A percentile compares a stretch with the other conserved stretches of the same genome.
These are phyloP conservation scores for Eleginops maclovinus DNA, from an alignment of 2,113 vertebrate genomes.

Conservation along the genomic window DNA sequence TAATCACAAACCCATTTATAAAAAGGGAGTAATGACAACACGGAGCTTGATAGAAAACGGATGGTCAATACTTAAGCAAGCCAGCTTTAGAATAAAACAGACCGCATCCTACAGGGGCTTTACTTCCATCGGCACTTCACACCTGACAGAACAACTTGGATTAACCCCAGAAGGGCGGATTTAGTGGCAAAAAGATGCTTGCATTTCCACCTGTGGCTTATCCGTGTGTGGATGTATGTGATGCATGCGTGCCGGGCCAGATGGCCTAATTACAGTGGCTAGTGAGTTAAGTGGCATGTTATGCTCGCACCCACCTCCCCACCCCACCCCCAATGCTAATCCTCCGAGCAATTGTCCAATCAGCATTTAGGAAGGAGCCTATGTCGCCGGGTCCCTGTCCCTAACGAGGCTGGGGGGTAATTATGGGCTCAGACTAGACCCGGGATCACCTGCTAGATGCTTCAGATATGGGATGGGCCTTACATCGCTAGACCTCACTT, in stretches of 20 bases:
- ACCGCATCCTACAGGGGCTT: slow-evolving; percentile 3
- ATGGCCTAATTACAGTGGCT: slow-evolving; percentile 90
- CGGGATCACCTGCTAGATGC: slow-evolving; percentile 76
- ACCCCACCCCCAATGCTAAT: slow-evolving; percentile 78
- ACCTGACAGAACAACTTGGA: slow-evolving; percentile 26
- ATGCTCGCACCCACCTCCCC: slow-evolving; percentile 64
- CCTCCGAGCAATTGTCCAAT: slow-evolving; percentile 88
- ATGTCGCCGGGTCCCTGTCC: slow-evolving; percentile 64
- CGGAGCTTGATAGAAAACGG: slow-evolving; percentile 38
- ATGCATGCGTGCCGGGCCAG: slow-evolving; percentile 76
- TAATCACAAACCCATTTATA: slow-evolving; percentile 10
- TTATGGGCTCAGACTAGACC: slow-evolving; percentile 77
- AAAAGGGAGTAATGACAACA: slow-evolving; percentile 39
- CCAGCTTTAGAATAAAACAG: slow-evolving; percentile 1
- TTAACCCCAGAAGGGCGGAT: slow-evolving; percentile 27
- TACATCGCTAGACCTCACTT: slow-evolving; percentile 46
- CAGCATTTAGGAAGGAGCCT: slow-evolving; percentile 74
- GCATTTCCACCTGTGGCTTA: slow-evolving; percentile 67
- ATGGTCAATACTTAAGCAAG: background rate
- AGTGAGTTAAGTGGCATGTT: slow-evolving; percentile 83
- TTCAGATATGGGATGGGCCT: slow-evolving; percentile 29
- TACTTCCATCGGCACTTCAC: background rate
- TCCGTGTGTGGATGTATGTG: slow-evolving; percentile 47
- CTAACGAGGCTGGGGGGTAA: slow-evolving; percentile 83
- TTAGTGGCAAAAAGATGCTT: slow-evolving; percentile 46